Evolutionary conservation across 2,797 vertebrate genomes (phyloP), one percentile per base, ranked within the genome.

Genomic region (Psittacula echo): DNA sequence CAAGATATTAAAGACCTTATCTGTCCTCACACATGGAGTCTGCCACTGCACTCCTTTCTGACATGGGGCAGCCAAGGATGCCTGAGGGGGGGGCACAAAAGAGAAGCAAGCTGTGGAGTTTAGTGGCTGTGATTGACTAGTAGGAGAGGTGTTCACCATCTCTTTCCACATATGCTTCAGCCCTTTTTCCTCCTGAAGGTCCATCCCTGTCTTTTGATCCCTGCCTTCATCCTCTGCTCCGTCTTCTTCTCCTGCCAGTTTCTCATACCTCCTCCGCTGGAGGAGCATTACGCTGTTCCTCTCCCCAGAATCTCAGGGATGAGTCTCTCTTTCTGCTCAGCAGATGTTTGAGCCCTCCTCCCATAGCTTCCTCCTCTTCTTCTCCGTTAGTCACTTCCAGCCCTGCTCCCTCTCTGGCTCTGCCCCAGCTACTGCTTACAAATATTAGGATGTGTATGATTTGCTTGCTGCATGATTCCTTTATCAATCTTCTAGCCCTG

Each of bases 401-500:
- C 37, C n/a, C 39, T 54, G n/a, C 70, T 92, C 10, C 0, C 23
- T 91, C 54, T 14, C 80, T 84, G 71, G 65, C 89, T 92, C 53
- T 95, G n/a, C 60, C 85, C 56, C 85, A 95, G 73, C 71, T 90
- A 29, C 79, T 90, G 74, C 83, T 96, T 94, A 79, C 85, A 93
- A 90, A 88, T 94, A 94, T 85, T 84, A 90, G 67, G 91, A 92
- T 91, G 67, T 71, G 51, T 94, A 94, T 86, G 87, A 93, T 91
- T 96, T 94, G 76, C 91, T 91, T 93, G 83, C 85, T 95, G 51
- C 53, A 50, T 73, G 77, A 82, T 67, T 95, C 60, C 87, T 92
- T 95, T 96, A 95, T 93, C 89, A 94, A 67, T 96, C 89, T 96
- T 89, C 75, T 67, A 91, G 67, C 64, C 26, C 26, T 71, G n/a